Evolutionary conservation across 2,113 vertebrate genomes (phyloP), one percentile per base, ranked within the genome.

Genomic region (Lagopus leucura): DNA sequence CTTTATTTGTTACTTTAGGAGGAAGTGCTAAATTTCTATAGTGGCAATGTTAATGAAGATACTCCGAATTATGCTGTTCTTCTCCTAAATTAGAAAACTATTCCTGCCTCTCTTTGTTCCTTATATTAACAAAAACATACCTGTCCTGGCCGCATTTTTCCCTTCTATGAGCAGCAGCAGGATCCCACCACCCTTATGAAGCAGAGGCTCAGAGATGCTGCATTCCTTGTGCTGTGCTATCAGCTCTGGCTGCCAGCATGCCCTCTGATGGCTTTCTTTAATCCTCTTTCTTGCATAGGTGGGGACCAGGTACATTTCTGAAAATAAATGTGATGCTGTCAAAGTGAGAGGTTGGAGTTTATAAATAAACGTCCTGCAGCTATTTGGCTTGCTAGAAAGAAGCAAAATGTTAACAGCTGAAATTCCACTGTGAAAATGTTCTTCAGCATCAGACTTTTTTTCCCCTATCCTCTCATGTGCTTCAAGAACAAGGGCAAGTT

Each of bases 271-370:
- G 19, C 13, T 55, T 71, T 30, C 58, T 72, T 76, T 73, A 82
- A 43, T 18, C 4, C 0, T 14, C 30, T 66, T 8, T 69, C 45
- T 70, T 42, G 30, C 17, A 28, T 3, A 27, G 13, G 7, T 11
- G 9, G 4, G 30, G 36, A 11, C 7, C n/a, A 45, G 34, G 4
- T 69, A 36, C 16, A 19, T 50, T 87, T 80, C 48, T 52, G 47
- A 73, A 48, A 77, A 13, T 0, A 0, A 0, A 1, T 8, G 4
- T 24, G 24, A 55, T 64, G 36, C 69, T 80, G 50, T 28, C 60
- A 43, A 82, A 88, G 55, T 0, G 1, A 64, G 28, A 81, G 15
- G 18, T 10, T 52, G 45, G 34, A 91, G 17, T 32, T 80, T 38
- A 38, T 38, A 38, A 38, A 38, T 38, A 42, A 92, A 34, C 19